Evolutionary conservation across 2,888 invertebrate genomes (phyloP).

Genomic region (Phaedon cochleariae): DNA sequence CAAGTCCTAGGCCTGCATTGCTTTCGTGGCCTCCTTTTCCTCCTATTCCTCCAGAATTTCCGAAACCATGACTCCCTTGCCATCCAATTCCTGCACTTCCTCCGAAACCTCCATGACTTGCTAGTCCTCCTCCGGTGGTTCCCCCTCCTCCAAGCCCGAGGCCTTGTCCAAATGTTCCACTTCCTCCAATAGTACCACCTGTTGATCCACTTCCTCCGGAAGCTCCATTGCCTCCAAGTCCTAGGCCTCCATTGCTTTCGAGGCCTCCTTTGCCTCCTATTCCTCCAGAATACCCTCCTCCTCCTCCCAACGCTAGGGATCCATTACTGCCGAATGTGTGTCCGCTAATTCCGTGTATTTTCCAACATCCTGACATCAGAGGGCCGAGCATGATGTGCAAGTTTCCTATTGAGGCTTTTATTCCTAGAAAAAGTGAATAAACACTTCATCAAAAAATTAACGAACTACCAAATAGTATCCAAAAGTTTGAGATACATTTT

Average conservation of each 20-base stretch:
- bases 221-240: neutral
- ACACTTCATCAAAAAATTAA: too few species aligned
- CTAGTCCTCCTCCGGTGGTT: too few species aligned
- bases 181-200: neutral
- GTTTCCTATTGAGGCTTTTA: constrained; percentile 12
- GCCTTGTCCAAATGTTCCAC: neutral
- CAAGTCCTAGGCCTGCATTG: neutral
- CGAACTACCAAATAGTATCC: too few species aligned
- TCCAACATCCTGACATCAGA: neutral
- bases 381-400: constrained; percentile 8
- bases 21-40: neutral
- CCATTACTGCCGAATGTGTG: neutral
- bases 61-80: too few species aligned
- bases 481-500: neutral
- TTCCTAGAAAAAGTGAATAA: constrained; percentile 9
- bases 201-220: neutral
- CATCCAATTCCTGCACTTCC: too few species aligned
- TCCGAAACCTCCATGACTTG: too few species aligned
- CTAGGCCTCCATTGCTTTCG: neutral
- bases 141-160: too few species aligned
- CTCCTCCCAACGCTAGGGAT: neutral
- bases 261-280: too few species aligned
- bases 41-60: neutral
- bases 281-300: neutral
- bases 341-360: neutral